These are phyloP conservation scores for Chaetoderma sp. DNA, from an alignment of 2,888 invertebrate species.

Conservation along the genomic window DNA sequence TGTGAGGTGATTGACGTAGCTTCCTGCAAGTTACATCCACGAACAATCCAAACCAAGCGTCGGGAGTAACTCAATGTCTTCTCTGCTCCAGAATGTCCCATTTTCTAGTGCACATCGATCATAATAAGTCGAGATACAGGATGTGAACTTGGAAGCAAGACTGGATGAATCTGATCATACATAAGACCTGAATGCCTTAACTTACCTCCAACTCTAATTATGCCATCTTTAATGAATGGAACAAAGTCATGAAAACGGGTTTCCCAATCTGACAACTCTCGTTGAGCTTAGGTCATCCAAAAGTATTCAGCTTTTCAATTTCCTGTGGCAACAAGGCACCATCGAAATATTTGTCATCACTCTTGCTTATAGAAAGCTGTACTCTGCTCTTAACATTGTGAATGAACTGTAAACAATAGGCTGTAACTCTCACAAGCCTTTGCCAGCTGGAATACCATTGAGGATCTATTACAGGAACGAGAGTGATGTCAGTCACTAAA, in stretches of 20 bases:
- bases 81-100: neutral
- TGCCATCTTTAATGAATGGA: neutral
- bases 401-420: neutral
- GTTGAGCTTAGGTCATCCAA: constrained; percentile 4
- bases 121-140: neutral
- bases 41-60: constrained; percentile 5
- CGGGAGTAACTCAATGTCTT: neutral
- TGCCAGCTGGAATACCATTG: neutral
- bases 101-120: neutral
- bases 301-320: neutral
- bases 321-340: neutral
- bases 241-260: neutral
- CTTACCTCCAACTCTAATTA: neutral
- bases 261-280: neutral
- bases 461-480: no score
- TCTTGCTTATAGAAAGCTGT: no score
- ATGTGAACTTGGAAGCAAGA: constrained; percentile 1
- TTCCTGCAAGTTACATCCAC: constrained; percentile 2
- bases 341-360: neutral
- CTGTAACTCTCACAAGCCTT: neutral
- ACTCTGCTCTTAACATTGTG: neutral
- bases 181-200: neutral
- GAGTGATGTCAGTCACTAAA: no score
- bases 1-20: neutral
- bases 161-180: constrained; percentile 4